Conservation (phyloP, 2,113 vertebrate species). For the Paradoxurus hermaphroditus region DNA sequence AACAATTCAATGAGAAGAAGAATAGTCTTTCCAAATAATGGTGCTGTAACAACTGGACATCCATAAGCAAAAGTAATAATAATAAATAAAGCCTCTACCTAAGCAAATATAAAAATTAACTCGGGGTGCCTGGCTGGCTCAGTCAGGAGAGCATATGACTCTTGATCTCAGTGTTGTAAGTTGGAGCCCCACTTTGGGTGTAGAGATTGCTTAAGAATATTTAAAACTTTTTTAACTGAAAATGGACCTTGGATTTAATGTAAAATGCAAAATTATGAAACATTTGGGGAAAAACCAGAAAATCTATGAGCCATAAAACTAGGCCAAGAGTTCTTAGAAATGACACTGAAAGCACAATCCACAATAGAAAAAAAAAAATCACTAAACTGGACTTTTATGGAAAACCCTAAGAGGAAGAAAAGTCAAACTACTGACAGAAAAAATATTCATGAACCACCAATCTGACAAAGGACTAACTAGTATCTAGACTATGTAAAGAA, state of each 20-base stretch:
- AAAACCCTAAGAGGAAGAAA: background rate
- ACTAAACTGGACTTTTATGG: background rate
- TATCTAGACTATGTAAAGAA: background rate
- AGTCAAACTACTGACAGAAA: background rate
- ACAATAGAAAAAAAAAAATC: background rate
- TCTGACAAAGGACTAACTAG: background rate
- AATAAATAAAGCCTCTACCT: background rate
- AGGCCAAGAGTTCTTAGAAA: background rate
- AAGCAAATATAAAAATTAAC: background rate
- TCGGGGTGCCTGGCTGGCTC: background rate
- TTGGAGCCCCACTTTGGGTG: background rate
- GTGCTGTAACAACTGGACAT: background rate
- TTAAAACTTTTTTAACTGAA: background rate
- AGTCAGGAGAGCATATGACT: background rate
- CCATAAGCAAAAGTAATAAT: background rate
- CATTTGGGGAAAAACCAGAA: background rate
- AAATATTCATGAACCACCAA: background rate
- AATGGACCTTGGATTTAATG: background rate
- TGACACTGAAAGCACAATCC: background rate
- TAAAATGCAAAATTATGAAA: background rate
- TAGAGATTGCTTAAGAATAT: background rate
- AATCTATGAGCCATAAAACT: background rate
- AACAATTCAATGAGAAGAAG: background rate
- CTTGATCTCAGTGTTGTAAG: background rate
- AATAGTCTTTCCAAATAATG: background rate